Conservation (phyloP, 2,113 vertebrate species). For the Hypocryptadius cinnamomeus region DNA sequence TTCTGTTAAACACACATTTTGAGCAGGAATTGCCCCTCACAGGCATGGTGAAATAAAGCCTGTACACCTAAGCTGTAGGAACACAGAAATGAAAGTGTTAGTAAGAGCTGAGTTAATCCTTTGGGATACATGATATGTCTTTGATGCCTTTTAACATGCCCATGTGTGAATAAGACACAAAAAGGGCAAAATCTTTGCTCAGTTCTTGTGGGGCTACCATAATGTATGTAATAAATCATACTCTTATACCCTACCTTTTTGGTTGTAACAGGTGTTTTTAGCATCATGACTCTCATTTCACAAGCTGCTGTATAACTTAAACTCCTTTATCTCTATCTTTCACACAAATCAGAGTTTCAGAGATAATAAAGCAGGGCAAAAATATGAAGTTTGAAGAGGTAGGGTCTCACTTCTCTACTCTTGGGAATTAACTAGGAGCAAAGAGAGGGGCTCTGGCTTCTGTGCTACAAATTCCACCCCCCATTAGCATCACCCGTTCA, state of each 20-base stretch:
- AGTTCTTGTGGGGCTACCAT: background rate
- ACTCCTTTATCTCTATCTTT: background rate
- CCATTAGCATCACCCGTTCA: rapidly evolving
- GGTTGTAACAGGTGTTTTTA: background rate
- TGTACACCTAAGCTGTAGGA: background rate
- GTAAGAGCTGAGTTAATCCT: background rate
- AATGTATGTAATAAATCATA: background rate
- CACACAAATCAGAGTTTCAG: background rate
- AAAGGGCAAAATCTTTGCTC: background rate
- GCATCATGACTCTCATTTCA: background rate
- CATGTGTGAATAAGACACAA: background rate
- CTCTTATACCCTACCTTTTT: background rate
- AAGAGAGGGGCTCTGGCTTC: background rate
- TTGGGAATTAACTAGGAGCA: background rate
- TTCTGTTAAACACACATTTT: background rate
- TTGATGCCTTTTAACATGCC: background rate
- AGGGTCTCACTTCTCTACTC: background rate
- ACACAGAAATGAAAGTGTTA: background rate
- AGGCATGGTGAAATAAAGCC: background rate
- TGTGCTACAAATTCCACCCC: background rate
- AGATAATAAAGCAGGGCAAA: background rate
- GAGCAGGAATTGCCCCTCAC: background rate
- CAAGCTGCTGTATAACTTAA: background rate
- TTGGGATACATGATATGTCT: background rate
- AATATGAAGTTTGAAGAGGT: background rate